Base-by-base conservation (phyloP, 2,888 invertebrate genomes). In the Lasioglossum pauxillum region DNA sequence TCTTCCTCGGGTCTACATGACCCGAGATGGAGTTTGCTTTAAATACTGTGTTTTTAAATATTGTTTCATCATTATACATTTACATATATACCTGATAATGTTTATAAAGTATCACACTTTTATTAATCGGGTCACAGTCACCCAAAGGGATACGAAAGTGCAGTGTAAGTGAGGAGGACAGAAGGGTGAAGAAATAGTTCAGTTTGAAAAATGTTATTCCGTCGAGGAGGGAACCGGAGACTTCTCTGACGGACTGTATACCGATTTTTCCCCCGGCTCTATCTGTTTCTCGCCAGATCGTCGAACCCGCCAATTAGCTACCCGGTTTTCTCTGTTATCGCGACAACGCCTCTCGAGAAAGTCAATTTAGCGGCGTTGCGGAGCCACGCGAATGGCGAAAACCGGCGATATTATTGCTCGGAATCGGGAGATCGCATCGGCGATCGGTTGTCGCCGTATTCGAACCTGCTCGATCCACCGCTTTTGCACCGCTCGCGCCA, bases 301-400 rank as follows among this genome's bases (percentile, higher is more conserved):
- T 60, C 27, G n/a, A 64, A 85, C 75, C 89, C 88, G 88, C 90
- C 90, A 90, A 90, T 90, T 90, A 90, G 87, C 83, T 78, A 38
- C 67, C 80, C 38, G 80, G 77, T 53, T 77, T 75, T 82, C 80
- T 78, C 85, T 80, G 72, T 86, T 85, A 83, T 81, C 91, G 83
- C 84, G 85, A 85, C 82, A 84, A 85, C 83, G 84, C 82, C 86
- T 74, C 85, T 8, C 82, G 83, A 85, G 89, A 90, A 90, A 90
- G 90, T 91, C 89, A 85, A 89, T 89, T 89, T 84, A 90, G 81
- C 87, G 82, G 79, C 78, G 82, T 78, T 80, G 79, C 5, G 31
- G n/a, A n/a, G 16, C 82, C 71, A 82, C 82, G 84, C 67, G 84
- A 46, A 10, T 69, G 72, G 82, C 81, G 83, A 83, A 89, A 91